Evolutionary conservation across 2,797 vertebrate genomes (phyloP), one percentile per base, ranked within the genome.

Genomic region (Spatula versicolor): DNA sequence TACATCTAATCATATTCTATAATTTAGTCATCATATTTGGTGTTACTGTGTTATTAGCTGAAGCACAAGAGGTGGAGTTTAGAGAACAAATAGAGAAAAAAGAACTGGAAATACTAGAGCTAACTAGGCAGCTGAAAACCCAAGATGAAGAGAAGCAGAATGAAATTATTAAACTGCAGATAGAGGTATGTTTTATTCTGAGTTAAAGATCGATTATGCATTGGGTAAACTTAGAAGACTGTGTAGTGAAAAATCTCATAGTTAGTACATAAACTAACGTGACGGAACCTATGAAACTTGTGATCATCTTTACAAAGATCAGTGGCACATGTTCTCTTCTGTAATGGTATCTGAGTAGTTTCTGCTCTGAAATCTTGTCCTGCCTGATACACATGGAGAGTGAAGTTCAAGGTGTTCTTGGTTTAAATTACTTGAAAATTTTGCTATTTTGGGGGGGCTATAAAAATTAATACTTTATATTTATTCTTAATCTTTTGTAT

Each of bases 131-230:
- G 90, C 96, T 99, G 92, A 98, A 93, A 96, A 98, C 97, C 77
- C 98, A 98, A 96, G 98, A 99, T 94, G 98, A 97, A 85, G 98
- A 99, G 96, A 98, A 97, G 64, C 98, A 99, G 97, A 99, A 97
- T 63, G 98, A 99, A 96, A 97, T 99, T 17, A 97, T 99, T 46
- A 99, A 98, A 97, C 89, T 99, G 66, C 98, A 99, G 86, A 98
- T 99, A 98, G 99, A 99, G 98, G 99, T 99, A 97, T 37, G 83
- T 60, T 19, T 64, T 92, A 60, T 22, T 31, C 17, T 64, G 46
- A 74, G 17, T 58, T 64, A 82, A 71, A 75, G 52, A 23, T 35
- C 18, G 58, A 2, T 3, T 71, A 31, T 13, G 5, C n/a, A 26
- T 16, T 54, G 21, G 19, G 17, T 89, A 75, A 67, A 62, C 7